These are phyloP conservation scores for Catharus ustulatus DNA, from an alignment of 2,797 vertebrate genomes.

Conservation along the genomic window DNA sequence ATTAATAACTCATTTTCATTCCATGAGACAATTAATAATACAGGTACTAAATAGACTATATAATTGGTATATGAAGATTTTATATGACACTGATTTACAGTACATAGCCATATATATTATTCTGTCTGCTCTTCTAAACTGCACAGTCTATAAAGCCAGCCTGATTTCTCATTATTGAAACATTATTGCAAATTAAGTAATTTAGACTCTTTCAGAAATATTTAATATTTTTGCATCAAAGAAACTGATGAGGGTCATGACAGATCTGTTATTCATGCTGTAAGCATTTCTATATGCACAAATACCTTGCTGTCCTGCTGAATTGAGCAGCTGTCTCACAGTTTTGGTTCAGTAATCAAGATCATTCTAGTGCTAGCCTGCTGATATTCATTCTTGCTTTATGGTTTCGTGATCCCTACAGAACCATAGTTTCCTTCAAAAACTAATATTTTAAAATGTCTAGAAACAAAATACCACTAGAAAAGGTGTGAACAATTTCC, in stretches of 20 bases:
- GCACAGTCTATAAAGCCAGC: neutral
- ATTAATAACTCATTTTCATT: neutral
- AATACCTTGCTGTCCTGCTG: neutral
- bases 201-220: neutral
- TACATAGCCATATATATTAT: neutral
- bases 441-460: constrained; percentile 33
- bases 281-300: neutral
- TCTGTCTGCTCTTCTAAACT: neutral
- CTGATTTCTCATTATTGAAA: neutral
- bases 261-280: neutral
- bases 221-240: neutral
- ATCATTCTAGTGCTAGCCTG: neutral
- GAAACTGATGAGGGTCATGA: neutral
- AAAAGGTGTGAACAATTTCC: constrained; percentile 56
- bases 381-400: neutral
- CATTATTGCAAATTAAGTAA: neutral
- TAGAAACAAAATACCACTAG: constrained; percentile 13
- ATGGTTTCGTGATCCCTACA: neutral
- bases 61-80: neutral
- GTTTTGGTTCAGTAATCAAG: neutral
- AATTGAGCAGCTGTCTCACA: neutral
- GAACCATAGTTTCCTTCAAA: constrained; percentile 27
- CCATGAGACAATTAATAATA: neutral
- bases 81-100: neutral
- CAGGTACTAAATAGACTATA: neutral